Evolutionary conservation across 2,888 invertebrate genomes (phyloP), one percentile per base, ranked within the genome.

Genomic region (Ommatoiulus sabulosus): DNA sequence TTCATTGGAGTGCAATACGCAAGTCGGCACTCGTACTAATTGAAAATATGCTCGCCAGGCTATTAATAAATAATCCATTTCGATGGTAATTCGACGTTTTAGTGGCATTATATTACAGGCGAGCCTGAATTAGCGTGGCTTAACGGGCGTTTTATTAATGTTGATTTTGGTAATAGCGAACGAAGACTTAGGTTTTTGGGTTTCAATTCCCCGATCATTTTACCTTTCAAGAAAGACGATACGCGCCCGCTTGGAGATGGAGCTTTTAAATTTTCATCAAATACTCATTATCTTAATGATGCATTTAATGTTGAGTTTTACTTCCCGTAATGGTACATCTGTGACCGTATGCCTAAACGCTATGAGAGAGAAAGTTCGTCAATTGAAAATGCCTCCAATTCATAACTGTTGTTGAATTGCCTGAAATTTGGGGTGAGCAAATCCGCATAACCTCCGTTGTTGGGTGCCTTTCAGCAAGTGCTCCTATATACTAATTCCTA

Each of bases 231-330:
- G 72, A 72, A 72, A 72, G 24, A 24, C 8, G 72, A 72, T 24
- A 24, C 20, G n/a, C 7, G 4, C 8, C 5, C 4, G 20, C 20
- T n/a, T n/a, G n/a, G 63, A 63, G 12, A 63, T 63, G 72, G 5
- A 72, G 20, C 72, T 72, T 72, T 72, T 72, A 72, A 72, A 72
- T 20, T 72, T 72, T 72, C 72, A 72, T 72, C 72, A 72, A 72
- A 72, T 72, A 24, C 72, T 72, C 72, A 72, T 72, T 72, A 72
- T 72, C 72, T 72, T 72, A 72, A 72, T 72, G 72, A 72, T 72
- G 72, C 72, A 72, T 72, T 72, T 72, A 72, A 72, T 72, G 10
- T 6, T 20, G 72, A 24, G 24, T 72, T 72, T 24, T 24, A 72
- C n/a, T 24, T n/a, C 72, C 24, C 72, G 7, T 72, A 24, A 72